Evolutionary conservation across 2,797 vertebrate genomes (phyloP), one percentile per base, ranked within the genome.

Genomic region (Limnodromus scolopaceus): DNA sequence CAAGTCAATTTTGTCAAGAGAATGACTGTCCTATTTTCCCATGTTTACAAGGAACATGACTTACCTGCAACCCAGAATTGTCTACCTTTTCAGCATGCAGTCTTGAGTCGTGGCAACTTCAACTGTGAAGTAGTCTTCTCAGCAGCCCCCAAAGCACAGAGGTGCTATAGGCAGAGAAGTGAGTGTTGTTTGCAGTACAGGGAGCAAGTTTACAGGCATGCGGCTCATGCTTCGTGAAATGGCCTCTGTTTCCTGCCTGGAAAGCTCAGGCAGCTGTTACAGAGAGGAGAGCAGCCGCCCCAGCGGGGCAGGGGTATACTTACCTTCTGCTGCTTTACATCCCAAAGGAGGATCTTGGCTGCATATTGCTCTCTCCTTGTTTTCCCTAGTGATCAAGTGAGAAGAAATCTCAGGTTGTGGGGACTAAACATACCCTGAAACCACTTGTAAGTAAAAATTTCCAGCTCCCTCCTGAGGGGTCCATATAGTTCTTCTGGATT

Each of bases 401-500:
- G 83, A 74, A 89, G 58, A 75, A 84, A 70, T 79, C 39, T 79
- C 36, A 82, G 32, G 38, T 11, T 39, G 11, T 74, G 60, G 48
- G 82, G 51, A 90, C 70, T 84, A 92, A 92, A 80, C 22, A 43
- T 63, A 74, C 18, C 36, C 43, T 88, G 85, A 51, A 96, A 93
- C 38, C 60, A 43, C 28, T 82, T 94, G n/a, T 49, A 84, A 93
- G 63, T 76, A 60, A 95, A 88, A 79, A 53, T 60, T 81, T 86
- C 39, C 82, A 78, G 9, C 36, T 93, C 22, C 17, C 25, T 91
- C 86, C 66, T 83, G 4, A 88, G 74, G 20, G 63, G 93, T 48
- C 58, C n/a, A 25, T 89, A 63, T 71, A 55, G 13, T 81, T 90
- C 64, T 92, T 81, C 30, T 64, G 80, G 38, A 79, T 82, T 65